Evolutionary conservation across 2,113 vertebrate species (phyloP).

Genomic region (Peromyscus polionotus): DNA sequence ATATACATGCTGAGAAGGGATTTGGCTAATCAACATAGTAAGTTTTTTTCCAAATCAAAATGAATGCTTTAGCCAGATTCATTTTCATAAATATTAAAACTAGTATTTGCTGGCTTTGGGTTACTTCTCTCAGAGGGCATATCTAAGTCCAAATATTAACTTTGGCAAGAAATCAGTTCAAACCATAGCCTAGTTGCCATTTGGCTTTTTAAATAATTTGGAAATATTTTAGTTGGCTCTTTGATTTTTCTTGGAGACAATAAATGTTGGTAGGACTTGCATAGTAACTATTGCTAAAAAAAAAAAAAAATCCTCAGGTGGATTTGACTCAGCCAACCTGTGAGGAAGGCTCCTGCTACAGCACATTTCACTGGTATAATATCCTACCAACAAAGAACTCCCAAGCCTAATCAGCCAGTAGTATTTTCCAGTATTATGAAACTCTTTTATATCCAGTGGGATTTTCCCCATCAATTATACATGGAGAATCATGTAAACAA

Average conservation of each 20-base stretch:
- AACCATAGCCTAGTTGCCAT: conserved; percentile 38
- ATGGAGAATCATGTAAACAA: conserved; percentile 22
- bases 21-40: conserved; percentile 67
- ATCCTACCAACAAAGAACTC: not conserved
- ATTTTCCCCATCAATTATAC: not conserved
- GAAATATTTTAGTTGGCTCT: conserved; percentile 35
- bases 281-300: conserved; percentile 15
- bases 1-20: conserved; percentile 42
- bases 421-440: conserved; percentile 26
- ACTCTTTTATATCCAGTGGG: conserved; percentile 5
- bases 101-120: conserved; percentile 67
- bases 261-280: not conserved
- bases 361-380: not conserved
- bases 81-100: conserved; percentile 78
- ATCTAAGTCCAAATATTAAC: conserved; percentile 68
- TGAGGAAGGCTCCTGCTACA: not conserved
- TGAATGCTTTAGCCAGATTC: conserved; percentile 58
- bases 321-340: conserved; percentile 8
- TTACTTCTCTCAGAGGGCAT: conserved; percentile 52
- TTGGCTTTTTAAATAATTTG: conserved; percentile 57
- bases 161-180: conserved; percentile 59
- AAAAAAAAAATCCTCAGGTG: not conserved
- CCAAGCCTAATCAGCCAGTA: conserved; percentile 21
- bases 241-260: conserved; percentile 19
- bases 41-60: conserved; percentile 58